A percentile compares a stretch with the other conserved stretches of the same genome.
Evolutionary conservation across 2,888 invertebrate genomes (phyloP).

Genomic region (Erebia ligea): DNA sequence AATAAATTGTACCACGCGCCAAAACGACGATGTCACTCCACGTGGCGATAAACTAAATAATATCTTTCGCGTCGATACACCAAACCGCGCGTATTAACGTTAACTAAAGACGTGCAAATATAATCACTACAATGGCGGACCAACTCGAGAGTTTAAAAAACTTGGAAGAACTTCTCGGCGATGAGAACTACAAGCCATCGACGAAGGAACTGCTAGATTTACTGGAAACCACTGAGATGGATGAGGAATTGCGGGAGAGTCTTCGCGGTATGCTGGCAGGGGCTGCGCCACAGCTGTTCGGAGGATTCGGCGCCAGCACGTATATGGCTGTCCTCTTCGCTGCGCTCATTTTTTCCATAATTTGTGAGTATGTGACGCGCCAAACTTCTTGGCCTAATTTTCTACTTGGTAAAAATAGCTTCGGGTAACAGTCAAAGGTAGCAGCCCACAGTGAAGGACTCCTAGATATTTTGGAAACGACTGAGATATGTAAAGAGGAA

Average conservation of each 20-base stretch:
- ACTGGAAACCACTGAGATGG: slow-evolving; percentile 82
- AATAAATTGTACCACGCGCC: slow-evolving; percentile 40
- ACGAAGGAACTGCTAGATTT: slow-evolving; percentile 82
- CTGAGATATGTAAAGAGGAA: too few species aligned
- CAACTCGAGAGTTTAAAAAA: slow-evolving; percentile 45
- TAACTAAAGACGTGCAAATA: not conserved
- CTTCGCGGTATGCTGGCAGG: slow-evolving; percentile 79
- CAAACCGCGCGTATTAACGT: slow-evolving; percentile 5
- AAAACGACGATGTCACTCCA: slow-evolving; percentile 53
- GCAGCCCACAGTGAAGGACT: too few species aligned
- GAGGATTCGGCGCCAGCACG: slow-evolving; percentile 51
- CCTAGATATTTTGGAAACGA: too few species aligned
- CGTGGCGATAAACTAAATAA: slow-evolving; percentile 46
- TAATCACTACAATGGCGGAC: not conserved
- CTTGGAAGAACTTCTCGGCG: slow-evolving; percentile 56
- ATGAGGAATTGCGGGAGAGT: slow-evolving; percentile 85
- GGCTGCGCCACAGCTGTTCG: slow-evolving; percentile 67
- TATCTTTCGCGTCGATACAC: slow-evolving; percentile 27
- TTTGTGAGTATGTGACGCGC: slow-evolving; percentile 55
- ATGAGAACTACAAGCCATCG: slow-evolving; percentile 66
- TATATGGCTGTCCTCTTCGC: slow-evolving; percentile 60
- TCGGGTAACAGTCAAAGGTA: too few species aligned
- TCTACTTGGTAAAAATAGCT: too few species aligned
- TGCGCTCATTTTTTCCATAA: slow-evolving; percentile 59
- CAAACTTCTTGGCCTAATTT: not conserved